Percentiles rank a stretch among this genome's conserved stretches.
Evolutionary conservation across 2,797 vertebrate species (phyloP).

Genomic region (Champsocephalus gunnari): DNA sequence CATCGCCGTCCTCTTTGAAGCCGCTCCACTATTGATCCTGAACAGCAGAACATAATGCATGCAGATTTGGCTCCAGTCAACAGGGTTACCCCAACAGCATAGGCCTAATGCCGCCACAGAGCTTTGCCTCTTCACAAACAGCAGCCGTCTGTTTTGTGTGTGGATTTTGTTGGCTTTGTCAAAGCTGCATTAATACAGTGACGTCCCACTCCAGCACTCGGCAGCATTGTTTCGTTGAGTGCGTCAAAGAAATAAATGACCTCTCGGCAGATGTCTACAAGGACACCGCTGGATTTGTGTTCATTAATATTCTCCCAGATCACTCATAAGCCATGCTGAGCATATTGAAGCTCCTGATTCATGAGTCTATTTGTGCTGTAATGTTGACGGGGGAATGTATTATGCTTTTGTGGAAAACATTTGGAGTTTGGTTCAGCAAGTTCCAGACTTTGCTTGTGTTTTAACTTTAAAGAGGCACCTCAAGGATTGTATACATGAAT

Average conservation of each 20-base stretch:
- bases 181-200: conserved; percentile 37
- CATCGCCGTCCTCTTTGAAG: conserved; percentile 67
- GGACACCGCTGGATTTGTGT: conserved; percentile 23
- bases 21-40: conserved; percentile 70
- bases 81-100: conserved; percentile 40
- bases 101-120: conserved; percentile 30
- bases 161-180: conserved; percentile 58
- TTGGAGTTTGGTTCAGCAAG: background rate
- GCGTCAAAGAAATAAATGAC: conserved; percentile 25
- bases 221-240: conserved; percentile 38
- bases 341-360: conserved; percentile 14
- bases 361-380: conserved; percentile 3
- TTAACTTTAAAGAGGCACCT: too few relatives aligned
- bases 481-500: background rate
- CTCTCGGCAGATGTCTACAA: conserved; percentile 43
- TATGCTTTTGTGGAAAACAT: conserved; percentile 7
- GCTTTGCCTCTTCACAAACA: conserved; percentile 46
- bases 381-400: conserved; percentile 11
- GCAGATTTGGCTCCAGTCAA: conserved; percentile 60
- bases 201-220: conserved; percentile 25
- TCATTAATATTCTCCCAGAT: conserved; percentile 48
- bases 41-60: conserved; percentile 57
- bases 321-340: conserved; percentile 7
- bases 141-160: conserved; percentile 24
- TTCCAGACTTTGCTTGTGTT: background rate